phyloP scores from a whole-genome alignment of 2,888 invertebrate species.

The Perdita meconis region DNA sequence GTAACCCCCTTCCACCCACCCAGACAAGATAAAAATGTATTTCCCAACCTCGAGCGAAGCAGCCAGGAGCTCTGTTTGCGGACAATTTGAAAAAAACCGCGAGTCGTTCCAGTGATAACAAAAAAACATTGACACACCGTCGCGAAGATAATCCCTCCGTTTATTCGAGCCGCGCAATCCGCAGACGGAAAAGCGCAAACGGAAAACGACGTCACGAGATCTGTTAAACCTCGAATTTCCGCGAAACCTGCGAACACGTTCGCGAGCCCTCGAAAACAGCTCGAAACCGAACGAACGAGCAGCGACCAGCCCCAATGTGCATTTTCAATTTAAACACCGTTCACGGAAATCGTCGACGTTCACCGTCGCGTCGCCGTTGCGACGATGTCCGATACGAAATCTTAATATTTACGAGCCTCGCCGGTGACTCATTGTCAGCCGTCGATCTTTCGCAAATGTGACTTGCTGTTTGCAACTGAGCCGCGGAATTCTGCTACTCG shows the following conservation, averaged over 20 bases:
- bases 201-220: not conserved
- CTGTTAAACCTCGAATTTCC: conserved; percentile 15
- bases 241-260: conserved; percentile 16
- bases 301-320: not conserved
- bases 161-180: conserved; percentile 1
- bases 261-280: conserved; percentile 25
- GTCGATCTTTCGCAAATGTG: conserved; percentile 5
- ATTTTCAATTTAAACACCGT: not conserved
- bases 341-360: conserved; percentile 28
- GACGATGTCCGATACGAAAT: conserved; percentile 13
- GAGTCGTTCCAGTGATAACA: conserved; percentile 33
- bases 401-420: conserved; percentile 17
- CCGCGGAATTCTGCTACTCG: not conserved
- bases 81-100: conserved; percentile 30
- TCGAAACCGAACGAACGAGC: conserved; percentile 3
- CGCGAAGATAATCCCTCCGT: conserved; percentile 38
- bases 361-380: conserved; percentile 17
- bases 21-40: conserved; percentile 9
- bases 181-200: not conserved
- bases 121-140: conserved; percentile 51
- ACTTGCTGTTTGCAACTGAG: not conserved
- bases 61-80: conserved; percentile 17
- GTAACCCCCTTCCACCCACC: not conserved
- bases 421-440: conserved; percentile 37
- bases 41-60: not conserved